Base-by-base conservation (phyloP, 2,113 vertebrate genomes). In the Anolis sagrei region DNA sequence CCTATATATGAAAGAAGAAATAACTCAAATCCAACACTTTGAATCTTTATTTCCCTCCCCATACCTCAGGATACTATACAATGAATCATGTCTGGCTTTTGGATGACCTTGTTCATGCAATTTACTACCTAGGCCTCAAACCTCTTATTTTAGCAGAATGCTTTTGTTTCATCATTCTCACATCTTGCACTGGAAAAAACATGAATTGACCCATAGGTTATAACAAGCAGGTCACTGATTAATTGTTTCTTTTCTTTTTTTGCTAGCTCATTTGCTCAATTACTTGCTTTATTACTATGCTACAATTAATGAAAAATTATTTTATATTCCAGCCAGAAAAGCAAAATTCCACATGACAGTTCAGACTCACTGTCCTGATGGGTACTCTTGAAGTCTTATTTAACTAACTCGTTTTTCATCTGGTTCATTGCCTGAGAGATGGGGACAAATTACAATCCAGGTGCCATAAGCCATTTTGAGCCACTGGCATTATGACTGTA, bases 251-350 rank as follows among this genome's bases (percentile, higher is more conserved):
- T n/a, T n/a, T n/a, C n/a, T n/a, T n/a, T n/a, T n/a, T 44, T 44
- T 44, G 39, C 39, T 44, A 44, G 27, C 21, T 54, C 25, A 75
- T n/a, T 79, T 85, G 70, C 85, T 85, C 25, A 44, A 23, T 85
- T 39, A 89, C 54, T 58, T 10, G 51, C 75, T 91, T 85, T 80
- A 51, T 34, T 87, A 61, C 85, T 44, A 27, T 79, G 77, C n/a
- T 84, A 25, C 58, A 78, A 58, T 88, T 25, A 73, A 51, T 86
- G n/a, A 48, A 83, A 81, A 44, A 49, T 64, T 61, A 79, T 39
- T 89, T 82, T 29, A 66, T 62, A 29, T 48, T 82, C 27, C 25
- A 82, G 34, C 18, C 27, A 73, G 58, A 54, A 77, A 72, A 61
- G 64, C 3, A 66, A 86, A 39, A 89, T 88, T 0, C 6, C 58